Conservation (phyloP, 2,113 vertebrate species). For the Otolemur garnettii region DNA sequence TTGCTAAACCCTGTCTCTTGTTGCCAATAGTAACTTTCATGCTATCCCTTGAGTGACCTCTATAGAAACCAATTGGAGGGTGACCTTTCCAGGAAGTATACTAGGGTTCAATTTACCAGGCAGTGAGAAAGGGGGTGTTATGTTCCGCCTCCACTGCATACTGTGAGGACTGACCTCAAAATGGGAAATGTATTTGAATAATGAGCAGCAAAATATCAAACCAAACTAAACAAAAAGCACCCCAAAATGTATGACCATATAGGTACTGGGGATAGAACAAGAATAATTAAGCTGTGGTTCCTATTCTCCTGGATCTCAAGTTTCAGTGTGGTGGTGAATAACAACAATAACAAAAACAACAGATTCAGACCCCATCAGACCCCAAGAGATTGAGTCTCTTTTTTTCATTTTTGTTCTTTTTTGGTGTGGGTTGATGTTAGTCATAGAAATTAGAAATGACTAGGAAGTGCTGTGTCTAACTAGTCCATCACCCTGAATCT, state of each 20-base stretch:
- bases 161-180: background rate
- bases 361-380: background rate
- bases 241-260: background rate
- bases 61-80: background rate
- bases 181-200: background rate
- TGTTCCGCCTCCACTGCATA: background rate
- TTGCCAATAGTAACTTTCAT: background rate
- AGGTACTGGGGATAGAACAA: background rate
- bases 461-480: background rate
- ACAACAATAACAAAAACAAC: background rate
- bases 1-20: background rate
- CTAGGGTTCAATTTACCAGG: background rate
- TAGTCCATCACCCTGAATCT: background rate
- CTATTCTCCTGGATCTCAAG: background rate
- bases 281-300: background rate
- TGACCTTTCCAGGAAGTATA: background rate
- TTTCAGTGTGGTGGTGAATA: background rate
- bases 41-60: background rate
- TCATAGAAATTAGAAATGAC: slow-evolving; percentile 31
- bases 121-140: background rate
- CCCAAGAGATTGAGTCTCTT: background rate
- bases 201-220: background rate
- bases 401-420: background rate
- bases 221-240: background rate
- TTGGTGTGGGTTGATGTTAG: background rate